Percentiles rank a stretch among this genome's conserved stretches.
Evolutionary conservation across 2,113 vertebrate genomes (phyloP).

Genomic region (Rhagologus leucostigma): DNA sequence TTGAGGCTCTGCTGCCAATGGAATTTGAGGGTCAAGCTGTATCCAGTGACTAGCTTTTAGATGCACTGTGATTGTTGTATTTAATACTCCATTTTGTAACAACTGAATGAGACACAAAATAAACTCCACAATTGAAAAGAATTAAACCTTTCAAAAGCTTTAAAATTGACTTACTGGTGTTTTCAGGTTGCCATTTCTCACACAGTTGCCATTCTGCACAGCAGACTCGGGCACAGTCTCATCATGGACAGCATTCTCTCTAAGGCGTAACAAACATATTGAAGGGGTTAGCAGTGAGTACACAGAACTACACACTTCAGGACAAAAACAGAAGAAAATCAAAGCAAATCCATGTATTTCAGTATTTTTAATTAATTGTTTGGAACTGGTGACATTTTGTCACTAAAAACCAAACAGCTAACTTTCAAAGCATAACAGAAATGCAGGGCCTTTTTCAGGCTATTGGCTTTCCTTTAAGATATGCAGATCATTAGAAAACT

Average conservation of each 20-base stretch:
- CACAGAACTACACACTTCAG: background rate
- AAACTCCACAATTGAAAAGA: background rate
- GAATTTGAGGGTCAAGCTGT: background rate
- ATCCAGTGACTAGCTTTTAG: background rate
- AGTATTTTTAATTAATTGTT: background rate
- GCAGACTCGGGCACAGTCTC: constrained; percentile 65
- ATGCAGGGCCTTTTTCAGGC: background rate
- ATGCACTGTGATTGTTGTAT: background rate
- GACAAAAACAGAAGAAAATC: background rate
- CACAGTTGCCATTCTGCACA: constrained; percentile 66
- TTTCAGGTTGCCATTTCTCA: constrained; percentile 78
- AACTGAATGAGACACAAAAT: background rate
- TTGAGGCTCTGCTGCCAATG: background rate
- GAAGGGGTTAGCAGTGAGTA: background rate
- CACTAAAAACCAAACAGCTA: background rate
- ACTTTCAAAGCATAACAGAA: background rate
- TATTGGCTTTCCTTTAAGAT: background rate
- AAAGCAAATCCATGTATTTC: background rate
- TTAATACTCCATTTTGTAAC: background rate
- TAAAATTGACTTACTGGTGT: constrained; percentile 67
- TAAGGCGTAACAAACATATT: background rate
- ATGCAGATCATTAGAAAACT: background rate
- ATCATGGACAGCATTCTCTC: constrained; percentile 64
- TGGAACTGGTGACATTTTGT: background rate
- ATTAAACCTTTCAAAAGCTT: background rate